Evolutionary conservation across 2,797 vertebrate species (phyloP), one percentile per base, ranked within the genome.

Genomic region (Galaxias olidus): DNA sequence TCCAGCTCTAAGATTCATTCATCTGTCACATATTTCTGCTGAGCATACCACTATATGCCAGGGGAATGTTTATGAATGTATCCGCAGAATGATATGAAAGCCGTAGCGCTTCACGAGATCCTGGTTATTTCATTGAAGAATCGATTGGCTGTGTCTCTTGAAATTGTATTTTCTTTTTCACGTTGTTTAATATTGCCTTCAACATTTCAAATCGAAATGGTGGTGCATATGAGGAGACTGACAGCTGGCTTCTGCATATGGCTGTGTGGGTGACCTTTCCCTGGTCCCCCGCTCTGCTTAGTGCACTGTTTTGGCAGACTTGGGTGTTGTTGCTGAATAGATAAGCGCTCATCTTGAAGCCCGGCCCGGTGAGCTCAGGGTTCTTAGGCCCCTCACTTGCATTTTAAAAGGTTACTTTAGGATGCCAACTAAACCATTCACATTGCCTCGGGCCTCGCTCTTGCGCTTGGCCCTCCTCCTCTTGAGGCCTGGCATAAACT

Each of bases 391-490:
- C 72, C 70, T 13, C 0, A 59, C 79, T 75, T 67, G 75, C 83
- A 81, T 87, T 83, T 83, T 78, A 70, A 88, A 86, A 89, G 86
- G 86, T 86, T 88, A 83, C 72, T 73, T 66, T 4, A 10, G 74
- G 82, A 83, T 77, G 80, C 80, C 83, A 83, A 71, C 73, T 69
- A 20, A 58, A 77, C 64, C 68, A 54, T 76, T 66, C 65, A 60
- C 74, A 65, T 66, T 8, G 78, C 78, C 79, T 51, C 19, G 53
- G 77, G 84, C 79, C 52, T 42, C 18, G 10, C 11, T 15, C 65
- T 43, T 20, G 68, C 47, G n/a, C 75, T 62, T 58, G 43, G 19
- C 60, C 68, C 60, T 61, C 63, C 20, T 59, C 69, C 65, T 63
- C 63, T 57, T 52, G 30, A 42, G 55, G 60, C n/a, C 62, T 73